Evolutionary conservation across 64 coral and sea anemone genomes (phyloP), one percentile per base, ranked within the genome.

Genomic region (Dendronephthya gigantea): DNA sequence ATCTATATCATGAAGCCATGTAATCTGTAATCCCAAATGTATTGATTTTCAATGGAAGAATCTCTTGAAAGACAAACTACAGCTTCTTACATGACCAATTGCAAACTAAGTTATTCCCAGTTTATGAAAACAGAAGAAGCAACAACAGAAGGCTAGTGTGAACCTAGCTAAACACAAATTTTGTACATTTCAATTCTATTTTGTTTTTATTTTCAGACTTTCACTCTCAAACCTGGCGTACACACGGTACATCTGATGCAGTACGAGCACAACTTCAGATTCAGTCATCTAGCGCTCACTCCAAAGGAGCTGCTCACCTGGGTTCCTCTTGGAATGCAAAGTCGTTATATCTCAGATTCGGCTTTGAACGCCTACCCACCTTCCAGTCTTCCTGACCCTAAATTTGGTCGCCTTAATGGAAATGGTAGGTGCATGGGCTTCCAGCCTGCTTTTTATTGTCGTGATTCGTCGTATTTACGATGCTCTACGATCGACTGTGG

Each of bases 281-380:
- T 85, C 36, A 82, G 88, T 0, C 89, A 85, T 36, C 10, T 98
- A 28, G 83, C 65, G 35, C 82, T 98, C 12, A 89, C 90, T 9
- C 95, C 95, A 47, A 31, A 41, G 6, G 16, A 19, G 19, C 82
- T 98, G 35, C 55, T 41, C 7, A 84, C 88, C 17, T 98, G 95
- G 95, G 74, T 83, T n/a, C 92, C 93, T 45, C 84, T 98, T 28
- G 95, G 95, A 29, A 93, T 98, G 92, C 92, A 98, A 49, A 98
- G 92, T 50, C 87, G 31, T 4, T 45, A 87, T 19, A 98, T 98
- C 13, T 84, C 95, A 43, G 95, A 98, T 50, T 87, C 89, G 6
- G 35, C 41, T 49, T 75, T 98, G 8, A 23, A 12, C 22, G 81
- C 87, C 32, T 62, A 36, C 34, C 88, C 87, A 39, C 23, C 5